These are phyloP conservation scores for Epistrophella euchroma DNA, from an alignment of 2,888 invertebrate species.

Conservation along the genomic window DNA sequence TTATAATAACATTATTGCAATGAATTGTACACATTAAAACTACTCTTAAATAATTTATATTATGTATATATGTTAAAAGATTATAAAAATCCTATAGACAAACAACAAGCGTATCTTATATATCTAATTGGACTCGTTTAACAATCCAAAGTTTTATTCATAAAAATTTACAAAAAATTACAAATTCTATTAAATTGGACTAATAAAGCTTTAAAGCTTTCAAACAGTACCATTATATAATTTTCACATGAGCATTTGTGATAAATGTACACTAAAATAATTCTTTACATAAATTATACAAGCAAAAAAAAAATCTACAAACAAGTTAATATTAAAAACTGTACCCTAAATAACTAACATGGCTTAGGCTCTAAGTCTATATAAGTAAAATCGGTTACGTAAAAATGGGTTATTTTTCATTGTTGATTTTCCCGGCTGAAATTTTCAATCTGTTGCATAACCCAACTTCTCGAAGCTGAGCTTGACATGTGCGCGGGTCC, in stretches of 20 bases:
- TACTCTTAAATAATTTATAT: constrained; percentile 15
- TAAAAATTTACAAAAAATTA: constrained; percentile 26
- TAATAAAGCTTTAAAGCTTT: constrained; percentile 39
- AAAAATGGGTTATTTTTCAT: constrained; percentile 40
- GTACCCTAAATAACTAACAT: constrained; percentile 52
- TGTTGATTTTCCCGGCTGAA: constrained; percentile 79
- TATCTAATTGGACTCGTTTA: neutral
- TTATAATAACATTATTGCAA: constrained; percentile 42
- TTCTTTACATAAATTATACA: constrained; percentile 59
- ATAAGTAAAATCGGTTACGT: constrained; percentile 33
- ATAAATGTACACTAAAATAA: neutral
- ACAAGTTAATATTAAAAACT: constrained; percentile 63
- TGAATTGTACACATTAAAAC: constrained; percentile 40
- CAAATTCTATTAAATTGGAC: constrained; percentile 59
- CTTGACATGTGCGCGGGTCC: constrained; percentile 80
- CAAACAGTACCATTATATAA: constrained; percentile 5
- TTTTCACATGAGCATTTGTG: constrained; percentile 1
- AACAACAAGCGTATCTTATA: constrained; percentile 42
- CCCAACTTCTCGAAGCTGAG: constrained; percentile 82
- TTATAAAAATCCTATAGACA: constrained; percentile 35
- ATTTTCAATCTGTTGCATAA: constrained; percentile 83
- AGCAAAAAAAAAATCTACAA: constrained; percentile 43
- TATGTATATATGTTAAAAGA: neutral
- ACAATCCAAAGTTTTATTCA: constrained; percentile 13
- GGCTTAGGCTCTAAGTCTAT: constrained; percentile 62